Evolutionary conservation across 2,113 vertebrate species (phyloP).

Genomic region (Eptesicus fuscus): DNA sequence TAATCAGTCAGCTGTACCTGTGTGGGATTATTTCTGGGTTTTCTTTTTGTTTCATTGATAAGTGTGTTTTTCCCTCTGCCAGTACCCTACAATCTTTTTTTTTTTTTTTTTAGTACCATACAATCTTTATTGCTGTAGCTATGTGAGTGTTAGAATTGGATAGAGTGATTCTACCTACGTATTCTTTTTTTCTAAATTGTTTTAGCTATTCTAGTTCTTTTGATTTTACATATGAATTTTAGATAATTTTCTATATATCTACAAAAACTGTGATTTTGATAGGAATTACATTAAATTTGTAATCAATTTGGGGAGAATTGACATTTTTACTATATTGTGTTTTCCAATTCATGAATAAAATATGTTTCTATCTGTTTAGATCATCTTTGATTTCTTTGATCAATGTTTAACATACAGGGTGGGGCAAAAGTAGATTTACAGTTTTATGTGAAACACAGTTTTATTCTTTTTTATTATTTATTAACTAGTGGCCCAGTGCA

Average conservation of each 20-base stretch:
- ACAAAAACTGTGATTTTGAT: not conserved
- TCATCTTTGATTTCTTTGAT: not conserved
- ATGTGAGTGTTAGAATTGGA: not conserved
- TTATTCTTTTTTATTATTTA: not conserved
- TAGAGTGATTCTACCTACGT: not conserved
- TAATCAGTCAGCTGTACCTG: not conserved
- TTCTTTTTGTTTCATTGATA: constrained; percentile 8
- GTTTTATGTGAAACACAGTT: not conserved
- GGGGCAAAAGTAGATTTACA: not conserved
- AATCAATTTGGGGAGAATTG: not conserved
- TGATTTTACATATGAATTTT: not conserved
- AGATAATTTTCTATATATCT: not conserved
- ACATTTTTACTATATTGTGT: not conserved
- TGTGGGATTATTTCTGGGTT: not conserved
- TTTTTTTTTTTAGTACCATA: too few relatives aligned
- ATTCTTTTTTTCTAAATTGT: not conserved
- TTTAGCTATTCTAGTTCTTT: not conserved
- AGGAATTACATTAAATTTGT: not conserved
- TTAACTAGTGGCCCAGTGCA: too few relatives aligned
- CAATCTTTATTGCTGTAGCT: not conserved
- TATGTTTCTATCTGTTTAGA: not conserved
- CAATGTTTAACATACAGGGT: not conserved
- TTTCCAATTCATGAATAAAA: not conserved
- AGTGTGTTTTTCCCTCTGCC: not conserved
- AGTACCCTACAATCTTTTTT: not conserved